Evolutionary conservation across 2,888 invertebrate species (phyloP).

Genomic region (Aporophyla nigra): DNA sequence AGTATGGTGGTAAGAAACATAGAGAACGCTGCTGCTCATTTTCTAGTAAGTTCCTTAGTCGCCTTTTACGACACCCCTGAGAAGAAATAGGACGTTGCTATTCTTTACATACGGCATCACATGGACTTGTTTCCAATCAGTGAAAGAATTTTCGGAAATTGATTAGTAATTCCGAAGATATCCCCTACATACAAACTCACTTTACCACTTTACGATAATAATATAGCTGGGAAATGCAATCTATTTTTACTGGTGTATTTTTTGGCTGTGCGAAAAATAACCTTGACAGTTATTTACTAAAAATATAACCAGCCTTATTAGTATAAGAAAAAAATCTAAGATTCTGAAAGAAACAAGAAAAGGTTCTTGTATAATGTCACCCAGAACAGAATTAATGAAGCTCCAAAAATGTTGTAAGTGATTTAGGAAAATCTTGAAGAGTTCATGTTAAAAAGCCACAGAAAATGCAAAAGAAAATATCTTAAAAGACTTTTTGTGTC

Average conservation of each 20-base stretch:
- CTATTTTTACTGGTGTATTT: not conserved
- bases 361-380: not conserved
- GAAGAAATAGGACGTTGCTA: too few species aligned
- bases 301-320: not conserved
- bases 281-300: not conserved
- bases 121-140: not conserved
- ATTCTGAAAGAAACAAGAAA: not conserved
- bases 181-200: not conserved
- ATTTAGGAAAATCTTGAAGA: conserved; percentile 21
- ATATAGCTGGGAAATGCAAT: not conserved
- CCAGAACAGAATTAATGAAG: conserved; percentile 33
- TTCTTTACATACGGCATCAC: too few species aligned
- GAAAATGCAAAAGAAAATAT: conserved; percentile 25
- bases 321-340: not conserved
- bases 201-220: not conserved
- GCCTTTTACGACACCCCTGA: too few species aligned
- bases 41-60: too few species aligned
- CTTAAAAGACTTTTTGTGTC: conserved; percentile 1
- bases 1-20: too few species aligned
- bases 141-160: not conserved
- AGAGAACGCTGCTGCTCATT: too few species aligned
- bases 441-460: conserved; percentile 7
- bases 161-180: not conserved
- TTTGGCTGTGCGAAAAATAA: not conserved
- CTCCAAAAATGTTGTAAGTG: conserved; percentile 20